Percentiles rank a stretch among this genome's conserved stretches.
These are phyloP conservation scores for Capitella teleta DNA, from an alignment of 1,140 invertebrate genomes.

Conservation along the genomic window DNA sequence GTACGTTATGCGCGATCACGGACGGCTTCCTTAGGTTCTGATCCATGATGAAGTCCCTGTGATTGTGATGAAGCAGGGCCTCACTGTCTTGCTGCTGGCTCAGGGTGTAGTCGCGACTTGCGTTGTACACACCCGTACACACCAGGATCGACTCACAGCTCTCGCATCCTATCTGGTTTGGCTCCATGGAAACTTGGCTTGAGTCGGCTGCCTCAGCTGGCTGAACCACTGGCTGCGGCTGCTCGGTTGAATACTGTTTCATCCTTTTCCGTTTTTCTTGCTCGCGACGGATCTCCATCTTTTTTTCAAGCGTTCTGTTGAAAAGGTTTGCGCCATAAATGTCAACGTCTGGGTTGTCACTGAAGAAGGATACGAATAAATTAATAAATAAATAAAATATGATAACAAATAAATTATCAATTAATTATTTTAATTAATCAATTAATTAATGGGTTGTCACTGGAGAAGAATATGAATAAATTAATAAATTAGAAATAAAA, in stretches of 20 bases:
- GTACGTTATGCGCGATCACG: conserved; percentile 44
- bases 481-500: background rate
- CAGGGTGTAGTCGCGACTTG: conserved; percentile 21
- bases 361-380: conserved; percentile 31
- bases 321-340: conserved; percentile 64
- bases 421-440: no score
- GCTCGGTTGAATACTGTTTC: conserved; percentile 1
- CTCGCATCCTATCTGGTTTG: conserved; percentile 16
- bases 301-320: conserved; percentile 49
- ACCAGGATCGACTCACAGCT: conserved; percentile 38
- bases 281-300: conserved; percentile 8
- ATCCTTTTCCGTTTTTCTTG: conserved; percentile 1
- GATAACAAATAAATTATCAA: background rate
- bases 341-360: conserved; percentile 61
- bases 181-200: background rate
- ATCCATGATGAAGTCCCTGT: conserved; percentile 44
- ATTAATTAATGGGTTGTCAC: no score
- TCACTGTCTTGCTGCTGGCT: conserved; percentile 16
- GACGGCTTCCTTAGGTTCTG: conserved; percentile 45
- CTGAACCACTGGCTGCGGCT: conserved; percentile 1
- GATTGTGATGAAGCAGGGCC: conserved; percentile 28
- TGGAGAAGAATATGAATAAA: no score
- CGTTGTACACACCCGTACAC: conserved; percentile 38
- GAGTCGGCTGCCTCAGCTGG: background rate
- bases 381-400: background rate